Evolutionary conservation across 2,888 invertebrate genomes (phyloP).

Genomic region (Watsonalla cultraria): DNA sequence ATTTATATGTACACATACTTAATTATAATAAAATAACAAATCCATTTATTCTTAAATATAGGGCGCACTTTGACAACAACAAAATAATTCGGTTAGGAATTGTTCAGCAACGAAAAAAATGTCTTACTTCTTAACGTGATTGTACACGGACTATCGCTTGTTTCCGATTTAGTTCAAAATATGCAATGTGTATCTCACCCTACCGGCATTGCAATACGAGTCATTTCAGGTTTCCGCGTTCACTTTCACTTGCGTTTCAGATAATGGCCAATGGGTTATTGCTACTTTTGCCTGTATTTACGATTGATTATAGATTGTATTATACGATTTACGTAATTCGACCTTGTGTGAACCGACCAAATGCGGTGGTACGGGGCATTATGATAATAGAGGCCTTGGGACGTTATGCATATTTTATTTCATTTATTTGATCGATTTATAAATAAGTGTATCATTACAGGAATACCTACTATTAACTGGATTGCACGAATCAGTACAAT

Average conservation of each 20-base stretch:
- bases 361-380: constrained; percentile 4
- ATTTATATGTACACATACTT: no score
- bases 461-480: no score
- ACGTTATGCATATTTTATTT: constrained; percentile 4
- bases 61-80: neutral
- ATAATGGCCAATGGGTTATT: constrained; percentile 23
- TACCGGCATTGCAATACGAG: constrained; percentile 14
- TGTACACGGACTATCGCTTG: constrained; percentile 24
- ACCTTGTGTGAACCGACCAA: constrained; percentile 1
- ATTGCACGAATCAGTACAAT: no score
- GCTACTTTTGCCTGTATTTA: constrained; percentile 26
- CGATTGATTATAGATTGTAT: constrained; percentile 26
- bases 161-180: constrained; percentile 20
- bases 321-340: constrained; percentile 7
- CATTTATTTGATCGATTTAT: neutral
- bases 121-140: constrained; percentile 15
- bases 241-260: constrained; percentile 26
- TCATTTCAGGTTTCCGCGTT: constrained; percentile 18
- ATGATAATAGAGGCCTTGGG: constrained; percentile 7
- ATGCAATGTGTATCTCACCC: constrained; percentile 20
- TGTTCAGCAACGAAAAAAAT: no score
- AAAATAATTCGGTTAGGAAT: constrained; percentile 1
- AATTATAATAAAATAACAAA: no score
- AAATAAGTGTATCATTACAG: neutral
- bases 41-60: no score